These are phyloP conservation scores for Alentia gelatinosa DNA, from an alignment of 2,888 invertebrate species.

Conservation along the genomic window DNA sequence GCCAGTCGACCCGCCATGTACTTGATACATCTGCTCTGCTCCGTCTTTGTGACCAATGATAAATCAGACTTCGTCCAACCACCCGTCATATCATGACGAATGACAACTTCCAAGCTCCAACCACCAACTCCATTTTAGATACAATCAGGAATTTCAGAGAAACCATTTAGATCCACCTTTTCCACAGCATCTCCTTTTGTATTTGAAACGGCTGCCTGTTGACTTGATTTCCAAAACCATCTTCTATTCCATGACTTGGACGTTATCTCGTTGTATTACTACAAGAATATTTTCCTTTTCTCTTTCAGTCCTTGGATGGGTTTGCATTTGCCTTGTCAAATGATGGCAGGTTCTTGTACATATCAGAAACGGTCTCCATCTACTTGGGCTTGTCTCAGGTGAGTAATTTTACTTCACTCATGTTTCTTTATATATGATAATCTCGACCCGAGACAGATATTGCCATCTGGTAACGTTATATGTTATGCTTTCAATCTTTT, in stretches of 20 bases:
- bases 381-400: conserved; percentile 99
- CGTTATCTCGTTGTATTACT: background rate
- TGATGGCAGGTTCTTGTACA: conserved; percentile 98
- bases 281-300: conserved; percentile 49
- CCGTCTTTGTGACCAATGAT: background rate
- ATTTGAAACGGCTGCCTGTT: too few species aligned
- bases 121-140: too few species aligned
- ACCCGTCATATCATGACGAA: background rate
- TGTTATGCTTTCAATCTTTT: too few species aligned
- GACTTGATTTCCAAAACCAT: background rate
- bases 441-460: too few species aligned
- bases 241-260: background rate
- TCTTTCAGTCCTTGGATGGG: conserved; percentile 92
- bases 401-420: conserved; percentile 74
- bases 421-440: background rate
- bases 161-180: too few species aligned
- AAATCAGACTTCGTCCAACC: background rate
- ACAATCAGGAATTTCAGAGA: too few species aligned
- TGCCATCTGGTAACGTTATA: too few species aligned
- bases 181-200: too few species aligned
- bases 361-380: conserved; percentile 99
- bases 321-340: conserved; percentile 97
- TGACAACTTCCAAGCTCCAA: background rate
- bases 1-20: background rate
- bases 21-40: conserved; percentile 17